Percentiles rank a stretch among this genome's conserved stretches.
These are phyloP conservation scores for Cichladusa arquata DNA, from an alignment of 2,113 vertebrate species.

Conservation along the genomic window DNA sequence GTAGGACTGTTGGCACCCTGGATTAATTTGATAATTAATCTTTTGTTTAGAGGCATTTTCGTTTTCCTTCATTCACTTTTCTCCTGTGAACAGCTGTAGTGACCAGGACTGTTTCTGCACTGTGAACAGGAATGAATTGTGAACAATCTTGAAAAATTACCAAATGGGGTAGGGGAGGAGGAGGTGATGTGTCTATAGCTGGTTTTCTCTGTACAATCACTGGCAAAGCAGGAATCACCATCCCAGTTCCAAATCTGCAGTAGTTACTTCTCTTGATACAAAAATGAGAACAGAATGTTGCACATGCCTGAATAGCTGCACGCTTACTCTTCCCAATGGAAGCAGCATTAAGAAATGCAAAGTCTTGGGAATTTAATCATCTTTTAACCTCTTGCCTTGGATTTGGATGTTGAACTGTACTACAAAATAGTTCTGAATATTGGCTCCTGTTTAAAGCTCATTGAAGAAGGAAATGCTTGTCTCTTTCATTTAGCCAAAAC, in stretches of 20 bases:
- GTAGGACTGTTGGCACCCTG: background rate
- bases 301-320: background rate
- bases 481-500: background rate
- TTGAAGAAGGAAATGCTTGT: background rate
- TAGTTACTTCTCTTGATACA: background rate
- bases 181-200: background rate
- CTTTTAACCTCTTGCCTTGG: background rate
- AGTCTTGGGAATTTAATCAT: background rate
- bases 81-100: background rate
- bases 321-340: background rate
- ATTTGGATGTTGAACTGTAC: background rate
- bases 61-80: background rate
- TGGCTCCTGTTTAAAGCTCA: background rate
- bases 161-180: background rate
- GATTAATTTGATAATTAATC: background rate
- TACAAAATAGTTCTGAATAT: background rate
- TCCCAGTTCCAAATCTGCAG: background rate
- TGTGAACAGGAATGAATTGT: background rate
- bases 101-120: background rate
- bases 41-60: background rate
- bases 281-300: background rate
- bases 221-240: background rate
- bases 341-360: background rate
- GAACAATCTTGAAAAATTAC: background rate
- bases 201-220: background rate